These are phyloP conservation scores for Malacoraja senta DNA, from an alignment of 2,797 vertebrate genomes.

Conservation along the genomic window DNA sequence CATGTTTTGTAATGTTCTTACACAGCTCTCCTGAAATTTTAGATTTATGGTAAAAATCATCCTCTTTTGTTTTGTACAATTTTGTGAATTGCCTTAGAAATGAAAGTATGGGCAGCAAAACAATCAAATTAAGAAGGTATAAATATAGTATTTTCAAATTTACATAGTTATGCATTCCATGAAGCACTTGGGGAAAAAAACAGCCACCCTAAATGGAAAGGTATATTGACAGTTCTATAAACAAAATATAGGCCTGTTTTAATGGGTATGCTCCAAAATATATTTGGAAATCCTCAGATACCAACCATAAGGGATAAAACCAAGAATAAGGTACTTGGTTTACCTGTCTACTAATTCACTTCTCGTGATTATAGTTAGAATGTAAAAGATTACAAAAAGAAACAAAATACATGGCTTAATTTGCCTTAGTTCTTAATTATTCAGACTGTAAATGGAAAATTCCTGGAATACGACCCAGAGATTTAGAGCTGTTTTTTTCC, in stretches of 20 bases:
- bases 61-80: not conserved
- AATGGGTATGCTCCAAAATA: not conserved
- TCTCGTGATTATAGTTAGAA: not conserved
- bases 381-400: not conserved
- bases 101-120: not conserved
- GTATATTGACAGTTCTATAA: not conserved
- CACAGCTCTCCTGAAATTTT: not conserved
- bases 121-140: not conserved
- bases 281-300: not conserved
- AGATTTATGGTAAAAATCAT: not conserved
- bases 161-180: not conserved
- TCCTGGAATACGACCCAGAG: not conserved
- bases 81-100: not conserved
- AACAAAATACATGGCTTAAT: not conserved
- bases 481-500: not conserved
- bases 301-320: not conserved
- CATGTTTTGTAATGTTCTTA: not conserved
- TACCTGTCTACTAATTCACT: not conserved
- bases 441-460: conserved; percentile 20
- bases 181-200: not conserved
- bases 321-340: not conserved
- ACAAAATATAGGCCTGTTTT: not conserved
- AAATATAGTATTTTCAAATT: not conserved
- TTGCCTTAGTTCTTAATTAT: conserved; percentile 23
- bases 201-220: not conserved